phyloP scores from a whole-genome alignment of 2,113 vertebrate genomes.

The Ctenomys sociabilis region DNA sequence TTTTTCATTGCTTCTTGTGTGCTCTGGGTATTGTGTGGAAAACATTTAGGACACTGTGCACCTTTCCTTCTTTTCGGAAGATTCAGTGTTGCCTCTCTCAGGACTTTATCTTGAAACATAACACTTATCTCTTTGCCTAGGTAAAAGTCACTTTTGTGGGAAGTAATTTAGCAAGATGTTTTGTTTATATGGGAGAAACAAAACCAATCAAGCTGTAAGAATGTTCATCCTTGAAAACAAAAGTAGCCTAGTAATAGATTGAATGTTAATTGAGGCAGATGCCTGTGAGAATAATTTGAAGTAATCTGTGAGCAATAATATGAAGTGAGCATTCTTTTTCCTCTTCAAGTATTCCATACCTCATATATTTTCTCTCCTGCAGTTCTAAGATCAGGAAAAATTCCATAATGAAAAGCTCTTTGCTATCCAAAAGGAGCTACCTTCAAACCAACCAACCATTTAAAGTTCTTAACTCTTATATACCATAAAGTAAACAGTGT shows the following conservation, averaged over 20 bases:
- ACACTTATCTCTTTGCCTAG: neutral
- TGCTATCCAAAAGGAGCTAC: neutral
- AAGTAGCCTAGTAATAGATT: slow-evolving; percentile 52
- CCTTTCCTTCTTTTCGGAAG: neutral
- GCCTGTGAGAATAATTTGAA: slow-evolving; percentile 62
- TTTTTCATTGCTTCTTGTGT: neutral
- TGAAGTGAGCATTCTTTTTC: neutral
- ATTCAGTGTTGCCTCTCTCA: neutral
- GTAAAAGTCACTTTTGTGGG: slow-evolving; percentile 44
- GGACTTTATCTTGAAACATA: slow-evolving; percentile 46
- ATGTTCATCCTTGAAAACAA: slow-evolving; percentile 63
- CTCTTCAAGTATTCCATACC: neutral
- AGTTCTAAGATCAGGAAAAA: neutral
- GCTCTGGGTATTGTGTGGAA: neutral
- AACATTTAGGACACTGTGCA: neutral
- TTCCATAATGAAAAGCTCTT: neutral
- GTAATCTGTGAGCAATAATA: slow-evolving; percentile 36
- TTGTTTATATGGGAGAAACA: slow-evolving; percentile 56
- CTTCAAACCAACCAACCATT: neutral
- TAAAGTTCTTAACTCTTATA: neutral
- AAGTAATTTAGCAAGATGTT: slow-evolving; percentile 54
- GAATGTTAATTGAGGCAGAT: slow-evolving; percentile 63
- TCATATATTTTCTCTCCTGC: neutral
- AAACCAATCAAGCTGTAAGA: slow-evolving; percentile 18
- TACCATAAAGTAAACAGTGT: neutral